Conservation (phyloP, 2,888 invertebrate genomes). For the Caradrina clavipalpis region DNA sequence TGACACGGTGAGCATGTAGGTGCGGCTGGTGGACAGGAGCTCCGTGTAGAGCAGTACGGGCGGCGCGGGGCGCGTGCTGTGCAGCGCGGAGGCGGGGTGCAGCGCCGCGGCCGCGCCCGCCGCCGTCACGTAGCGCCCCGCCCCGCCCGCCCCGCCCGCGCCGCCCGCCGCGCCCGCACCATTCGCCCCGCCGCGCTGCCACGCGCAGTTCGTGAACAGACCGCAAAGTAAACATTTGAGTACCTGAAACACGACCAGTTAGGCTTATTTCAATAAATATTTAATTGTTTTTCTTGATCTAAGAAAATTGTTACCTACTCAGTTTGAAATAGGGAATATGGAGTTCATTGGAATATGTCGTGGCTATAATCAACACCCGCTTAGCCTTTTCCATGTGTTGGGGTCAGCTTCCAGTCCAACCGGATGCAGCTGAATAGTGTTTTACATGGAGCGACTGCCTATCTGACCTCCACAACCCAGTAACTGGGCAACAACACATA, state of each 20-base stretch:
- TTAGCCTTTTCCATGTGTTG: no score
- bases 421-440: no score
- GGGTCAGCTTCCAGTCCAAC: no score
- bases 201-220: constrained; percentile 96
- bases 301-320: background rate
- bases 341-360: background rate
- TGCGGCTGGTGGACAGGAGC: constrained; percentile 95
- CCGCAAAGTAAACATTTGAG: constrained; percentile 96
- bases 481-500: no score
- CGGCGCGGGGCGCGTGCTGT: constrained; percentile 91
- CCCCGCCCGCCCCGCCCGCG: constrained; percentile 80
- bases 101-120: constrained; percentile 91
- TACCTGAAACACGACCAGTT: constrained; percentile 71
- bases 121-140: constrained; percentile 88
- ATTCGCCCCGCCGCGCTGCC: constrained; percentile 91
- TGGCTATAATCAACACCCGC: no score
- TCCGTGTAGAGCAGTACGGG: constrained; percentile 96
- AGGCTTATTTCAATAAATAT: no score
- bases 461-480: no score
- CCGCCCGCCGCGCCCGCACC: constrained; percentile 80
- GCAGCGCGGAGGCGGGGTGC: constrained; percentile 96
- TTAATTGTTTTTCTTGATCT: no score
- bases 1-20: constrained; percentile 95
- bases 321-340: background rate
- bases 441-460: no score